Base-by-base conservation (phyloP, 2,888 invertebrate genomes). In the Acleris laterana region DNA sequence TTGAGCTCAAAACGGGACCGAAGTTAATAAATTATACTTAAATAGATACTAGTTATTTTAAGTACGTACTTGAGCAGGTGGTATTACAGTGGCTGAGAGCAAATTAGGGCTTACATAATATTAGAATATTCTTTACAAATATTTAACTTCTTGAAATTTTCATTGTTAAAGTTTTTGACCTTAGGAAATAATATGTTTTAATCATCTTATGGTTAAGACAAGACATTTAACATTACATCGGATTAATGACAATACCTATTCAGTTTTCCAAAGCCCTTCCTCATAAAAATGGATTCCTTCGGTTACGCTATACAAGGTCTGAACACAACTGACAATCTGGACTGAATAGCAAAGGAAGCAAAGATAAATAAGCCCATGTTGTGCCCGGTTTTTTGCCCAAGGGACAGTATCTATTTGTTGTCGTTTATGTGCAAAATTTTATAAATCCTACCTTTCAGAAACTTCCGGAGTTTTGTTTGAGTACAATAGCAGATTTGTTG, bases 341-440 rank as follows among this genome's bases (percentile, higher is more conserved):
- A 44, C 51, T 46, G 50, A 62, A 52, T 46, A 22, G 51, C 16
- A 28, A 17, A 48, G 66, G 57, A 66, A 66, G 48, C 65, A 51
- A 51, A 63, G 69, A 68, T 68, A 66, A 62, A 63, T 38, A 55
- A 53, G 20, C 38, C 55, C 57, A 25, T 64, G 68, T 70, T 70
- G 68, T 63, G 50, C 52, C 49, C 55, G 48, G 46, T 69, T 59
- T 56, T 61, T 56, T 55, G 50, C 60, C 64, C 59, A 68, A 49
- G 74, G 78, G 75, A 80, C 74, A 79, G 80, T 87, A 83, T 80
- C 78, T 88, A 87, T 90, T 90, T 89, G 84, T 86, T 89, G 86
- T 86, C 88, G 82, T 88, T 84, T 87, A 82, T 88, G 78, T 81
- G 80, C 77, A 77, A 77, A 80, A 78, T 76, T 79, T 76, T 74